Conservation (phyloP, 2,113 vertebrate species). For the Ovis canadensis region DNA sequence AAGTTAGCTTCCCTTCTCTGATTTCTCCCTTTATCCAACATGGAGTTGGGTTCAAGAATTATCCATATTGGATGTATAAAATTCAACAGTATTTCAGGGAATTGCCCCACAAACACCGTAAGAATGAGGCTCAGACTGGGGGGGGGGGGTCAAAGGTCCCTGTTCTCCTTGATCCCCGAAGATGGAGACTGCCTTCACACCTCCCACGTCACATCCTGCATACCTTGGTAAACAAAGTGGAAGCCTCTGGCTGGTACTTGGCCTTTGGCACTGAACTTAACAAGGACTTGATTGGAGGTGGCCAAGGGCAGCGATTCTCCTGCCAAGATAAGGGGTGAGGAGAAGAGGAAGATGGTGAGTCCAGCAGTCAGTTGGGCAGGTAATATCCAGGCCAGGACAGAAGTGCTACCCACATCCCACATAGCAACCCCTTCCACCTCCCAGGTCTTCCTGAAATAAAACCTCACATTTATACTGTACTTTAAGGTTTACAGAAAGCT, state of each 20-base stretch:
- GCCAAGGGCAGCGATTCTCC: constrained; percentile 96
- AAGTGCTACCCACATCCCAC: not conserved
- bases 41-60: not conserved
- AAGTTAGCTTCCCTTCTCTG: not conserved
- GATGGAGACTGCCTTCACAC: not conserved
- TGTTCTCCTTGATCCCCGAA: not conserved
- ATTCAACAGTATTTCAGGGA: not conserved
- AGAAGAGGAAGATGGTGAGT: constrained; percentile 20
- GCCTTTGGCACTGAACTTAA: constrained; percentile 95
- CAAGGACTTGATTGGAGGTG: constrained; percentile 96
- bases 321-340: constrained; percentile 63
- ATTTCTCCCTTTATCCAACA: not conserved
- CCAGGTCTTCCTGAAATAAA: not conserved
- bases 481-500: not conserved
- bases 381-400: not conserved
- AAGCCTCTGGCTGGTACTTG: constrained; percentile 94
- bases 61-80: not conserved
- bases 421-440: not conserved
- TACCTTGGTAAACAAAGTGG: constrained; percentile 98
- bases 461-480: not conserved
- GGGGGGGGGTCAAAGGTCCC: not conserved
- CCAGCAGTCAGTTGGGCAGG: not conserved
- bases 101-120: not conserved
- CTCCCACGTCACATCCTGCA: not conserved
- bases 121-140: not conserved